Evolutionary conservation across 1,140 invertebrate genomes (phyloP).

Genomic region (Chymomyza costata): DNA sequence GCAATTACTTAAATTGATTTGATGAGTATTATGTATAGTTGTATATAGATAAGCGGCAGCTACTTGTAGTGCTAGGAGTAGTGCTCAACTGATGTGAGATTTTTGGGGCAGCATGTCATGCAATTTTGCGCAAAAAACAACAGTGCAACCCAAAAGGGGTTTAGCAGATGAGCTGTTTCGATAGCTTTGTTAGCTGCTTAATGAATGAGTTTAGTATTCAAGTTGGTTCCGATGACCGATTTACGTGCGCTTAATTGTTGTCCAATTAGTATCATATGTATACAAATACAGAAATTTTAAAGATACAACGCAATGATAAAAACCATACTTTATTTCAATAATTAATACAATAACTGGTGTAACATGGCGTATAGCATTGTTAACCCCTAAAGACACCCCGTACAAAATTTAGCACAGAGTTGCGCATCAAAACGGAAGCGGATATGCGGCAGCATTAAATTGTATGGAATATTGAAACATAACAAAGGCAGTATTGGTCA

Average conservation of each 20-base stretch:
- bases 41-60: no score
- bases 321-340: slow-evolving; percentile 33
- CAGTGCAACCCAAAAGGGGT: no score
- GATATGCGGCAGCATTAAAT: slow-evolving; percentile 30
- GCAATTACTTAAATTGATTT: slow-evolving; percentile 21
- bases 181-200: no score
- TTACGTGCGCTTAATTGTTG: slow-evolving; percentile 58
- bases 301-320: slow-evolving; percentile 42
- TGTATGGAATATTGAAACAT: slow-evolving; percentile 28
- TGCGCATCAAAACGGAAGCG: slow-evolving; percentile 47
- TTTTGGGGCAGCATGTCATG: slow-evolving; percentile 18
- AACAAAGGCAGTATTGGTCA: slow-evolving; percentile 32
- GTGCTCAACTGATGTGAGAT: slow-evolving; percentile 45
- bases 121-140: neutral
- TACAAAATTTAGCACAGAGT: slow-evolving; percentile 39
- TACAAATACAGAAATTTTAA: slow-evolving; percentile 15
- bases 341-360: slow-evolving; percentile 16
- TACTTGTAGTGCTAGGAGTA: slow-evolving; percentile 9
- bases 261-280: slow-evolving; percentile 39
- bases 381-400: neutral
- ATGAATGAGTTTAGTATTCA: no score
- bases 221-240: no score
- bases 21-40: no score
- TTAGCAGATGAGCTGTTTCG: no score
- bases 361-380: neutral